Conservation (phyloP, 1,140 invertebrate genomes). For the Callitettix versicolor region DNA sequence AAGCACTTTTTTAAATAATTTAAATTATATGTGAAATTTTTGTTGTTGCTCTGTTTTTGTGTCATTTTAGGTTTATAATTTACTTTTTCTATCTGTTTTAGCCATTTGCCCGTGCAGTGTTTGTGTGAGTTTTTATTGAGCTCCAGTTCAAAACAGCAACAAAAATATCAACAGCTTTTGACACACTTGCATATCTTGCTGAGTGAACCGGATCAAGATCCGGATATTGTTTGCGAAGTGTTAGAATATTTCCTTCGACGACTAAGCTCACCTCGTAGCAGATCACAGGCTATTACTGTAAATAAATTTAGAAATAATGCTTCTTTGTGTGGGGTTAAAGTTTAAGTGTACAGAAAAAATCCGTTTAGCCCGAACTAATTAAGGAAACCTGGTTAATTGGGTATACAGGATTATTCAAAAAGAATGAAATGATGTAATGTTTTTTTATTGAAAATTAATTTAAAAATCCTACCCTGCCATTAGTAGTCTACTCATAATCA, state of each 20-base stretch:
- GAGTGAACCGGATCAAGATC: constrained; percentile 46
- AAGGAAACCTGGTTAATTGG: too few relatives aligned
- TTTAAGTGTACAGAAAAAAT: too few relatives aligned
- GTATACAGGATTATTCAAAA: too few relatives aligned
- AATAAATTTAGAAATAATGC: constrained; percentile 3
- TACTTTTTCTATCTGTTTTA: constrained; percentile 29
- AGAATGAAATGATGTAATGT: too few relatives aligned
- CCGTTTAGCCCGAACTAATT: too few relatives aligned
- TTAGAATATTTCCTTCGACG: constrained; percentile 85
- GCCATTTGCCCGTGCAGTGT: constrained; percentile 87
- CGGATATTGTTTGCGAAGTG: constrained; percentile 58
- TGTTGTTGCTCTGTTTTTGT: too few relatives aligned
- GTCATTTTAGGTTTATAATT: neutral
- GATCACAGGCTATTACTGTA: constrained; percentile 64
- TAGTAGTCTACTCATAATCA: too few relatives aligned
- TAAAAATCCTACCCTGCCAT: too few relatives aligned
- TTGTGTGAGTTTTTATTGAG: constrained; percentile 90
- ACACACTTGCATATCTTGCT: constrained; percentile 59
- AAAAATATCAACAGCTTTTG: constrained; percentile 70
- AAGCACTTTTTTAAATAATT: too few relatives aligned
- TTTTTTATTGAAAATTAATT: too few relatives aligned
- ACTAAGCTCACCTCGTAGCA: constrained; percentile 67
- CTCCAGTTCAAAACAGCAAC: constrained; percentile 43
- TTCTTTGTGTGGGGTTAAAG: too few relatives aligned
- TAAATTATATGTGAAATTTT: too few relatives aligned